A percentile compares a stretch with the other conserved stretches of the same genome.
Conservation (phyloP, 1,140 invertebrate genomes). For the Limonius californicus region DNA sequence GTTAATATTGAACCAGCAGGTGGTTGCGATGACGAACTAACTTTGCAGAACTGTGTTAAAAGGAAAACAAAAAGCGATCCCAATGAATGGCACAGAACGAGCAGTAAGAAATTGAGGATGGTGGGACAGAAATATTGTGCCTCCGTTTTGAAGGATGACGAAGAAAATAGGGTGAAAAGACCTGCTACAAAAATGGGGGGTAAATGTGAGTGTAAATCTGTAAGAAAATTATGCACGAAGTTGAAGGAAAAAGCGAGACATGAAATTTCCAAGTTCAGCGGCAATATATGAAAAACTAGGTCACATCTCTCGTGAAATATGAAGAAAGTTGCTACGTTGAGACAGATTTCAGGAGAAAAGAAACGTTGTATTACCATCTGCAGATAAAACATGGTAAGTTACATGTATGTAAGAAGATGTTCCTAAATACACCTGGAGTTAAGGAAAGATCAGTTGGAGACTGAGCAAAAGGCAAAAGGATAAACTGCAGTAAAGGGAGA, state of each 20-base stretch:
- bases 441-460: too few relatives aligned
- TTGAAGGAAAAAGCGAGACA: neutral
- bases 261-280: slow-evolving; percentile 2
- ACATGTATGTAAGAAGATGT: slow-evolving; percentile 1
- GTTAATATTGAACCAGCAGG: too few relatives aligned
- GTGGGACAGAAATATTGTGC: neutral
- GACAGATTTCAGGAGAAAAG: too few relatives aligned
- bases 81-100: neutral
- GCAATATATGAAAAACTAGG: neutral
- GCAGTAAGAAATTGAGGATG: slow-evolving; percentile 9
- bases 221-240: neutral
- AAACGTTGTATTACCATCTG: too few relatives aligned
- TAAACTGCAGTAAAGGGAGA: too few relatives aligned
- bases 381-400: neutral
- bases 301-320: too few relatives aligned
- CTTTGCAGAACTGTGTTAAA: neutral
- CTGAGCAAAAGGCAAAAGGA: too few relatives aligned
- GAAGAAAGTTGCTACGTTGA: too few relatives aligned
- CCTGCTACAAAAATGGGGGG: slow-evolving; percentile 2
- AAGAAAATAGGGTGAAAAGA: slow-evolving; percentile 4
- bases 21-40: neutral
- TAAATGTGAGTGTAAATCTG: too few relatives aligned
- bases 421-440: neutral
- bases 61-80: neutral
- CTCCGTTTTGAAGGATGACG: neutral